Base-by-base conservation (phyloP, 2,113 vertebrate species). In the Rhagologus leucostigma region DNA sequence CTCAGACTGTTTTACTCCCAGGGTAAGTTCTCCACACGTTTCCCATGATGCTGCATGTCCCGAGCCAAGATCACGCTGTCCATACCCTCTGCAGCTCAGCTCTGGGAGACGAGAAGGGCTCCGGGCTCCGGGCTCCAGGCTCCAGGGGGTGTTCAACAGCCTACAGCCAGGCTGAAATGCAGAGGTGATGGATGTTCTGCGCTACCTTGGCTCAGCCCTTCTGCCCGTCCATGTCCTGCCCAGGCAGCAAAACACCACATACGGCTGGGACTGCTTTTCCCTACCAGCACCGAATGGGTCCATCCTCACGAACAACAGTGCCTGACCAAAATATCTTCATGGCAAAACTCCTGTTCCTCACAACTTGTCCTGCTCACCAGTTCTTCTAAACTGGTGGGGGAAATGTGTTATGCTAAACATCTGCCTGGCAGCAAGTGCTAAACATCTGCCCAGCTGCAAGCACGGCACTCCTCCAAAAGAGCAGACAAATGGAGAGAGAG, bases 221-320 rank as follows among this genome's bases (percentile, higher is more conserved):
- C 55, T 89, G 81, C 33, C 18, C 37, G 62, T 13, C 44, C 46
- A 2, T 4, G 3, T 69, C 55, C 64, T 84, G 59, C 41, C 55
- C 74, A 15, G 44, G 73, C 42, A 84, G 42, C 13, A 62, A 70
- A 85, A 67, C n/a, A 15, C 11, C 39, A 42, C 6, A 0, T 1
- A 4, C 0, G 9, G 9, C 60, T 60, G 41, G 42, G 59, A 44
- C 30, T 6, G 21, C 26, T 50, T 68, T 82, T 65, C n/a, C 27
- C 46, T 62, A 8, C 33, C 1, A 27, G 26, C 26, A 42, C 26
- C 0, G 0, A 67, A 33, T 3, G 3, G 68, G 22, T 70, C 29
- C 19, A 22, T 65, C 70, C 24, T 39, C 42, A 49, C 60, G 52
- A 64, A 33, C 0, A 7, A 6, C 57, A 47, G 2, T 16, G 14